Percentiles rank a stretch among this genome's conserved stretches.
These are phyloP conservation scores for Aurelia aurita complex sp. Pacific DNA, from an alignment of 30 jellyfish, hydroid and myxozoan species.

Conservation along the genomic window DNA sequence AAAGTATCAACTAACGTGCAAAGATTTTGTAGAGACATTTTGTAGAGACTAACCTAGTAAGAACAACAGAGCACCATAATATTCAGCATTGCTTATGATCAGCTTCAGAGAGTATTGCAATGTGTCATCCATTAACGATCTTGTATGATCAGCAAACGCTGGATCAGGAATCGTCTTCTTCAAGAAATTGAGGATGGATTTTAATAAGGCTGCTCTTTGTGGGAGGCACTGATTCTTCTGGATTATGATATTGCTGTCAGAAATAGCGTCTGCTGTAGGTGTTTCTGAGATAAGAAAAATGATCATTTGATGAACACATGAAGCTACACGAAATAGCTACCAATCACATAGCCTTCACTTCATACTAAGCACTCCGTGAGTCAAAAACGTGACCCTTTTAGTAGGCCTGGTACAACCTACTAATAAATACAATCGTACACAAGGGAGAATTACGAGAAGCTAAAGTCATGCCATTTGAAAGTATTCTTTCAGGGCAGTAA, in stretches of 20 bases:
- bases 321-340: no score
- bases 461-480: no score
- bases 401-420: no score
- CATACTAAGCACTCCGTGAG: no score
- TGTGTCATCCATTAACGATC: conserved; percentile 93
- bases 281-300: no score
- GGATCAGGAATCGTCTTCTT: conserved; percentile 99
- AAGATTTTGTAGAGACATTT: neutral
- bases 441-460: no score
- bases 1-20: neutral
- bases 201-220: conserved; percentile 96
- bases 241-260: conserved; percentile 39
- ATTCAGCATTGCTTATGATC: conserved; percentile 97
- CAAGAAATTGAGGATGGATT: conserved; percentile 91
- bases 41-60: conserved; percentile 93
- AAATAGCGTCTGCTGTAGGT: neutral
- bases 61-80: conserved; percentile 95
- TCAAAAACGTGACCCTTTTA: no score
- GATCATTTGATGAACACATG: no score
- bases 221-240: conserved; percentile 89
- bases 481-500: no score
- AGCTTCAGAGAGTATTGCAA: conserved; percentile 85
- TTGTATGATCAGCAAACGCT: conserved; percentile 93
- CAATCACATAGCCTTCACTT: no score
- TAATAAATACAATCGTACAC: no score